Conservation (phyloP, 2,888 invertebrate genomes). For the Diadegma fenestrale region DNA sequence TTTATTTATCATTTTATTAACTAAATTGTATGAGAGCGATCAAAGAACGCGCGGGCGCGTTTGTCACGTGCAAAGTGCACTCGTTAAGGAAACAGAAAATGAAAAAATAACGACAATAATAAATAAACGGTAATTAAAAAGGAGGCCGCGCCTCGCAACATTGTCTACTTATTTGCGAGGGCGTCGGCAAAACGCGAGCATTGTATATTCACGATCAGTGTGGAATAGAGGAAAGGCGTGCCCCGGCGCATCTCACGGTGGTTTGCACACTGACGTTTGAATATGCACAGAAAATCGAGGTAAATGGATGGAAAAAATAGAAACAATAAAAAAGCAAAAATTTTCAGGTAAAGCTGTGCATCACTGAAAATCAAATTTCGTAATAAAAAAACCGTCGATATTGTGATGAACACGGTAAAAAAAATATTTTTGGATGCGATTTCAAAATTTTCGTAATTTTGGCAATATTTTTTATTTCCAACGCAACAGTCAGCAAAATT, state of each 20-base stretch:
- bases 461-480: too few species aligned
- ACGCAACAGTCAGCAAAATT: too few species aligned
- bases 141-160: background rate
- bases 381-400: too few species aligned
- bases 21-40: too few species aligned
- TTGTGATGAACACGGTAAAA: too few species aligned
- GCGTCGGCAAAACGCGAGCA: constrained; percentile 5
- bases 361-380: too few species aligned
- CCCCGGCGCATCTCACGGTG: constrained; percentile 24
- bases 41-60: too few species aligned
- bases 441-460: too few species aligned
- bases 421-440: too few species aligned
- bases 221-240: constrained; percentile 30
- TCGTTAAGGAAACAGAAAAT: too few species aligned
- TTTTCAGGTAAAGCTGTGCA: background rate
- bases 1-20: too few species aligned
- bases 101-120: background rate
- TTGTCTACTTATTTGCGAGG: background rate
- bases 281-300: constrained; percentile 47
- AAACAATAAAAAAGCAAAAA: background rate
- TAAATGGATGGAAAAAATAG: constrained; percentile 1
- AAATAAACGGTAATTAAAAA: constrained; percentile 13
- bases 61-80: too few species aligned
- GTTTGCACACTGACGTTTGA: constrained; percentile 36
- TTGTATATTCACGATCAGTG: constrained; percentile 33